phyloP scores from a whole-genome alignment of 2,113 vertebrate genomes.

The Atractosteus spatula region DNA sequence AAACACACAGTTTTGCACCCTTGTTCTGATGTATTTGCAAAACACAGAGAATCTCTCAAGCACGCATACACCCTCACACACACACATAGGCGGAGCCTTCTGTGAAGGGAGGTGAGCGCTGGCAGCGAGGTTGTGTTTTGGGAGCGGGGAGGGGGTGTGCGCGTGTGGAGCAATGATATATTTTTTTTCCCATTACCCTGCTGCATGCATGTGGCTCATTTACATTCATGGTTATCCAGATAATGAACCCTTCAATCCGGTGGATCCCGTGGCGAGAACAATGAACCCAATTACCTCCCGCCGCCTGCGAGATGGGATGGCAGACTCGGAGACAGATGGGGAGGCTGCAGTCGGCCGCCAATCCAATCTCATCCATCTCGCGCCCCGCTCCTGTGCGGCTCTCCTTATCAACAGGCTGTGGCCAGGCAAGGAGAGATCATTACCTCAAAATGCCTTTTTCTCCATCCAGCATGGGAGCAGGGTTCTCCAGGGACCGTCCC shows the following conservation, averaged over 20 bases:
- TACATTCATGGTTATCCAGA: slow-evolving; percentile 82
- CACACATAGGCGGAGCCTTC: not conserved
- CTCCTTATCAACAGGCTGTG: slow-evolving; percentile 70
- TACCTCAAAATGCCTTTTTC: no score
- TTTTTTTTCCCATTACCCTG: slow-evolving; percentile 68
- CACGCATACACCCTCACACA: not conserved
- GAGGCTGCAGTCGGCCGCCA: slow-evolving; percentile 68
- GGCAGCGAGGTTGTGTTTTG: not conserved
- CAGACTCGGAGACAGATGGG: slow-evolving; percentile 79
- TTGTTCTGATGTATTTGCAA: slow-evolving; percentile 10
- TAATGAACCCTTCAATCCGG: slow-evolving; percentile 81
- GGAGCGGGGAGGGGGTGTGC: not conserved
- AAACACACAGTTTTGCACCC: no score
- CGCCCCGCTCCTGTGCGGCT: slow-evolving; percentile 54
- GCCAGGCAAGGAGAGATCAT: slow-evolving; percentile 29
- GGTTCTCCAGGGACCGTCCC: no score
- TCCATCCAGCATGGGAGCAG: no score
- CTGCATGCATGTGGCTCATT: slow-evolving; percentile 72
- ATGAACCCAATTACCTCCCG: slow-evolving; percentile 82
- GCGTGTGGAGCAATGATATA: slow-evolving; percentile 61
- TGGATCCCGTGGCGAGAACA: slow-evolving; percentile 77
- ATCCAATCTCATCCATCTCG: slow-evolving; percentile 77
- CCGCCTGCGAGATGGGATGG: slow-evolving; percentile 75
- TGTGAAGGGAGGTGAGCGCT: not conserved
- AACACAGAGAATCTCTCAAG: not conserved